Evolutionary conservation across 37 sponge, comb jelly and placozoan genomes (phyloP).

Genomic region (Crambe crambe): DNA sequence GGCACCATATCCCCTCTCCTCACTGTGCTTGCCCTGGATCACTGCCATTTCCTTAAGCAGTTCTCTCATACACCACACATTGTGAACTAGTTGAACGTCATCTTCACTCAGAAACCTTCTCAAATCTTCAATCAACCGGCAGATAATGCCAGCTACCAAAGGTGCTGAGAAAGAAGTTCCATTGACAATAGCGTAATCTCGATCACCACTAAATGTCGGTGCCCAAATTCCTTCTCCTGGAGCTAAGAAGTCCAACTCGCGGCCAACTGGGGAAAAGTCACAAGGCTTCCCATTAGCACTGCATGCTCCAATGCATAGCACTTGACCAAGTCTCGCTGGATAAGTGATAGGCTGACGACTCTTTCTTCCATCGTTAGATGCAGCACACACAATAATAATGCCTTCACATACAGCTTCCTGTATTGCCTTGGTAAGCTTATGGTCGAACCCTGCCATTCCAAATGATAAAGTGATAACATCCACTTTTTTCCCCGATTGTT

Average conservation of each 20-base stretch:
- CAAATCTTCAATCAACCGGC: conserved; percentile 33
- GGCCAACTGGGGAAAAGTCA: conserved; percentile 59
- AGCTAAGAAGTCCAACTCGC: conserved; percentile 57
- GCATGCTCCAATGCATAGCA: conserved; percentile 63
- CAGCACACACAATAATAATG: conserved; percentile 25
- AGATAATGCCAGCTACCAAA: conserved; percentile 56
- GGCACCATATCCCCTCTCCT: conserved; percentile 55
- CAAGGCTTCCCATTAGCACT: conserved; percentile 54
- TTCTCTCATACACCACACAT: conserved; percentile 64
- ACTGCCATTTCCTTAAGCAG: conserved; percentile 51
- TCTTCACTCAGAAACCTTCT: background rate
- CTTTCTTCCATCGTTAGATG: conserved; percentile 5
- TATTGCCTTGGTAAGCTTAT: conserved; percentile 30
- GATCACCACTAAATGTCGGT: conserved; percentile 27
- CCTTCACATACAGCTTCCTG: conserved; percentile 15
- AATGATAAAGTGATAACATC: conserved; percentile 61
- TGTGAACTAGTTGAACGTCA: conserved; percentile 28
- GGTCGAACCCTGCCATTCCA: conserved; percentile 27
- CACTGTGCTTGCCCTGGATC: conserved; percentile 41
- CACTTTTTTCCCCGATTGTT: background rate
- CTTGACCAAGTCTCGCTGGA: conserved; percentile 58
- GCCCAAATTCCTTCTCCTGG: conserved; percentile 57
- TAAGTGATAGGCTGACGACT: conserved; percentile 1
- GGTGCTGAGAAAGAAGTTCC: conserved; percentile 69
- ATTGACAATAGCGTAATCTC: conserved; percentile 43